Base-by-base conservation (phyloP, 2,797 vertebrate genomes). In the Enteromius treurensis region DNA sequence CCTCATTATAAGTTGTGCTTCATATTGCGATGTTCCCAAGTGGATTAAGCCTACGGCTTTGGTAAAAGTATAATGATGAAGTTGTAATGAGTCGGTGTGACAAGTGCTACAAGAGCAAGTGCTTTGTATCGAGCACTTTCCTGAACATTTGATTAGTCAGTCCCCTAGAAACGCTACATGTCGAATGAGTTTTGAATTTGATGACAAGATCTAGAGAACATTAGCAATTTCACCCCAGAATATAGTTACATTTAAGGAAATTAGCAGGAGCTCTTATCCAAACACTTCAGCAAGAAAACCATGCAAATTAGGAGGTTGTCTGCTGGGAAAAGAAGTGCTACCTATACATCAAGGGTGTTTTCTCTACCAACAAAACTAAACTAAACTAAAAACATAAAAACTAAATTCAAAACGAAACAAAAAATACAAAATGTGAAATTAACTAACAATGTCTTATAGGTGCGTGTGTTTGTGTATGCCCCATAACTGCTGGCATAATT, bases 21-120 rank as follows among this genome's bases (percentile, higher is more conserved):
- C 47, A 76, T 67, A 80, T 49, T 64, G 32, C 15, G 2, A 69
- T 42, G 51, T 23, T 77, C 51, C 70, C 42, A 29, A 47, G 69
- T 47, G 73, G 11, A 42, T 73, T 55, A 32, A 67, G 75, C 77
- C 21, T 80, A n/a, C 74, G 19, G 68, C 81, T 65, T 23, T 82
- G 17, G n/a, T 51, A 70, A 42, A 76, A 83, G 80, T 42, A 60
- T 42, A 80, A 84, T 58, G 47, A 84, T 73, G 58, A 75, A 73
- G 62, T 75, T 80, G 32, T 84, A 79, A 80, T 84, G 77, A 74
- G 34, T 78, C 40, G 26, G 47, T 84, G 29, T 77, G 76, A 78
- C 67, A 83, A 83, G 76, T 64, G 42, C 67, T 45, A 71, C 53
- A 81, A 49, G 53, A 65, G 53, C 42, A 71, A 26, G 40, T 23